Base-by-base conservation (phyloP, 1,140 invertebrate species). In the Cotesia chilonis region DNA sequence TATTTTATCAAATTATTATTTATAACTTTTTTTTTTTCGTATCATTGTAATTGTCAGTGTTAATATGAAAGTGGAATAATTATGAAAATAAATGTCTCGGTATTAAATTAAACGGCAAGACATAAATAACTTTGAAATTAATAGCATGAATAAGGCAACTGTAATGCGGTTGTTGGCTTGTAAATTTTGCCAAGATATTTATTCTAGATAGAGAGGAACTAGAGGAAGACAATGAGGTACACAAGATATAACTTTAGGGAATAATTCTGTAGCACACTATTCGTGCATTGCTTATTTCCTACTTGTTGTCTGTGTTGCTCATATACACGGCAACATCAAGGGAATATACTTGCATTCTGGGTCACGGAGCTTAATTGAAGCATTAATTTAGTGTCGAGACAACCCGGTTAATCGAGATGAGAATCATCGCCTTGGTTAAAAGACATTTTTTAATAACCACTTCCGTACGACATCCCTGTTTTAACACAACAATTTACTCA, bases 301-400 rank as follows among this genome's bases (percentile, higher is more conserved):
- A 59, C 65, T 74, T 59, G 37, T n/a, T 38, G 59, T 64, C 51
- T 52, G 68, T 68, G 36, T 36, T 14, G 17, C n/a, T 57, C 54
- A 57, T 57, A 20, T 47, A 47, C n/a, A 55, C 9, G 54, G 41
- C 0, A 67, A 35, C 55, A 72, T 52, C 65, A 68, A 67, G 60
- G 51, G 57, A 57, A 73, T 73, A 74, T 51, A 61, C 59, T 36
- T 67, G 51, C 65, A 74, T 74, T 74, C 73, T 71, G 59, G 73
- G 73, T 74, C 73, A 74, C 65, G 59, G 28, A 36, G 65, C 70
- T 74, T 74, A 74, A 74, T 74, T 74, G 73, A 71, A 68, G 67
- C 73, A 74, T 71, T 74, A 74, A 74, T 74, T 74, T 65, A 55
- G 61, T 60, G 69, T 20, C 54, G 68, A 71, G 66, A 71, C 69